phyloP scores from a whole-genome alignment of 2,888 invertebrate species.

The Ennomos erosarius region DNA sequence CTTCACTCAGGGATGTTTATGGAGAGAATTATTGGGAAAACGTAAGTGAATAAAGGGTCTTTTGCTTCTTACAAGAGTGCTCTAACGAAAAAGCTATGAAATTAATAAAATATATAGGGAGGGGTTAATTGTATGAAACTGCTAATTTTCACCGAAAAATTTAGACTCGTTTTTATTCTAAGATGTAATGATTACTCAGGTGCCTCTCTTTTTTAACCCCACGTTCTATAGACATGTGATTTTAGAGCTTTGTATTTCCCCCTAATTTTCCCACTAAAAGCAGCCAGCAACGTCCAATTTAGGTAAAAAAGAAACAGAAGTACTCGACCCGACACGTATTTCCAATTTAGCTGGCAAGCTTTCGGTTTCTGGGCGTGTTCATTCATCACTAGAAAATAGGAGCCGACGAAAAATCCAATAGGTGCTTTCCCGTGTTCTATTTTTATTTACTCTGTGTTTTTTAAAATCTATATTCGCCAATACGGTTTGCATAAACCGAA shows the following conservation, averaged over 20 bases:
- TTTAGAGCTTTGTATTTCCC: not conserved
- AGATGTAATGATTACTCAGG: no score
- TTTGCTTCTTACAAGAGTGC: not conserved
- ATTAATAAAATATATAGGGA: no score
- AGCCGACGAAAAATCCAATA: no score
- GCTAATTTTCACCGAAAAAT: no score
- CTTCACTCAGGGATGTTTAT: slow-evolving; percentile 21
- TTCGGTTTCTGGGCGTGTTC: not conserved
- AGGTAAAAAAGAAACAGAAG: slow-evolving; percentile 7
- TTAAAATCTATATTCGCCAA: no score
- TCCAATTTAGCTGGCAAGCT: slow-evolving; percentile 9
- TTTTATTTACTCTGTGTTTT: no score
- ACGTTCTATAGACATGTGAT: not conserved
- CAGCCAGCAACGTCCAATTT: slow-evolving; percentile 7
- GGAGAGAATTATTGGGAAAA: slow-evolving; percentile 31
- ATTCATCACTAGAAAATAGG: no score
- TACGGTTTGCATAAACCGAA: no score
- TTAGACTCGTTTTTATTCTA: no score
- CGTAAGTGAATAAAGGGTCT: slow-evolving; percentile 17
- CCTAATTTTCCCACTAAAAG: slow-evolving; percentile 3
- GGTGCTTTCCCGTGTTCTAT: no score
- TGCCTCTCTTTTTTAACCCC: not conserved
- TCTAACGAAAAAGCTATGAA: no score
- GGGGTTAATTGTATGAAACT: no score
- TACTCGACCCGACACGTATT: slow-evolving; percentile 2